These are phyloP conservation scores for Enteromius thamalakanensis DNA, from an alignment of 2,797 vertebrate species.

Conservation along the genomic window DNA sequence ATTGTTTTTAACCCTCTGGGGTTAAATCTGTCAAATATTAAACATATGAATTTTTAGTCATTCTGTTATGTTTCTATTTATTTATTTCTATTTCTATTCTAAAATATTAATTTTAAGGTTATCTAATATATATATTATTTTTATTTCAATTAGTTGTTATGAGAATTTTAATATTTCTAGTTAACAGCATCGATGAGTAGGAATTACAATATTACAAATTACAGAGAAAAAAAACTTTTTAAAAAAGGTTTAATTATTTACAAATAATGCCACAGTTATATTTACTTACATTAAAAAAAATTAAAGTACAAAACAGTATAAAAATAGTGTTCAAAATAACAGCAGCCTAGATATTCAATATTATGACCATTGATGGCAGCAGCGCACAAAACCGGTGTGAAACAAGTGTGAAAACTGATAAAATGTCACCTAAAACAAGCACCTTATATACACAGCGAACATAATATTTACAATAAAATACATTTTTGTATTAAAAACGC, in stretches of 20 bases:
- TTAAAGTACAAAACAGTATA: conserved; percentile 32
- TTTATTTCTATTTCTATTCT: background rate
- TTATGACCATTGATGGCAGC: conserved; percentile 31
- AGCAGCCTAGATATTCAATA: conserved; percentile 43
- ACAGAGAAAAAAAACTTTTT: background rate
- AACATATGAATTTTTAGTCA: background rate
- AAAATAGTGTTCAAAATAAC: conserved; percentile 34
- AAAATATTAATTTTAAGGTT: no score
- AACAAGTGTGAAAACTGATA: conserved; percentile 10
- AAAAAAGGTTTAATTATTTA: conserved; percentile 4
- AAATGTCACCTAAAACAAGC: background rate
- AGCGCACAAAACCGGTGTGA: conserved; percentile 24
- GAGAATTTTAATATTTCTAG: background rate
- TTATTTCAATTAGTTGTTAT: no score
- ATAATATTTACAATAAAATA: conserved; percentile 42
- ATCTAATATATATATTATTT: background rate
- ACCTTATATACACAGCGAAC: conserved; percentile 37
- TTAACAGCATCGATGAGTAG: background rate
- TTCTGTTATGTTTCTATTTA: background rate
- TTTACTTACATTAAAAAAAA: conserved; percentile 16
- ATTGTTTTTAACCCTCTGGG: background rate
- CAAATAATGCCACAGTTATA: background rate
- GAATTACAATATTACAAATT: conserved; percentile 3
- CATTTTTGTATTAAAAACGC: conserved; percentile 16
- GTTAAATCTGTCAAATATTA: no score